A percentile compares a stretch with the other conserved stretches of the same genome.
Conservation (phyloP, 1,140 invertebrate genomes). For the Platyscapa corneri region DNA sequence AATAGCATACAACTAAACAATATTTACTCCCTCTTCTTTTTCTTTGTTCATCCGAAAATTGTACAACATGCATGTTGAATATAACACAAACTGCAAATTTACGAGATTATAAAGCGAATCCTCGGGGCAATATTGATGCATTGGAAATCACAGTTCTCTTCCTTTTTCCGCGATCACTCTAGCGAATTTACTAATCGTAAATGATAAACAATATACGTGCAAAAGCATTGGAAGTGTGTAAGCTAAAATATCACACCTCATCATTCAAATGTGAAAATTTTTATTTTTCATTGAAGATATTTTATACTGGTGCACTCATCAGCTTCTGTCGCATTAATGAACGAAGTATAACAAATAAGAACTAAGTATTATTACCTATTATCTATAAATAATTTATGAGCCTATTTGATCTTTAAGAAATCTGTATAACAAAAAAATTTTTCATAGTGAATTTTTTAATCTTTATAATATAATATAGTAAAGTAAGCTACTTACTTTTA, state of each 20-base stretch:
- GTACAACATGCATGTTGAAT: background rate
- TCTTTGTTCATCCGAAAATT: background rate
- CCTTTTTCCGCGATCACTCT: background rate
- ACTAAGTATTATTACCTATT: background rate
- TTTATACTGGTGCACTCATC: background rate
- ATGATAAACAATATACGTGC: background rate
- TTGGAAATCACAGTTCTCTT: constrained; percentile 6
- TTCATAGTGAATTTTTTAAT: no score
- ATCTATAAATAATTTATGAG: no score
- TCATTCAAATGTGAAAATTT: background rate
- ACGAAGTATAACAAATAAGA: background rate
- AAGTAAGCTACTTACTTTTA: no score
- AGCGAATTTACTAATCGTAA: constrained; percentile 14
- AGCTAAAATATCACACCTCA: background rate
- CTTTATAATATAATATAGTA: no score
- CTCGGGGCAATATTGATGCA: background rate
- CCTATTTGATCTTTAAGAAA: no score
- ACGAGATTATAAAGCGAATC: constrained; percentile 29
- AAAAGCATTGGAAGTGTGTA: background rate
- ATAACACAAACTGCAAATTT: constrained; percentile 20
- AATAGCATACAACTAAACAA: background rate
- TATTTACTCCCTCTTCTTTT: background rate
- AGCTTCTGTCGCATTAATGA: background rate
- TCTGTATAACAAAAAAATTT: no score
- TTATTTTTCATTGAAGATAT: background rate